Base-by-base conservation (phyloP, 1,140 invertebrate species). In the Heliconius eleuchia region DNA sequence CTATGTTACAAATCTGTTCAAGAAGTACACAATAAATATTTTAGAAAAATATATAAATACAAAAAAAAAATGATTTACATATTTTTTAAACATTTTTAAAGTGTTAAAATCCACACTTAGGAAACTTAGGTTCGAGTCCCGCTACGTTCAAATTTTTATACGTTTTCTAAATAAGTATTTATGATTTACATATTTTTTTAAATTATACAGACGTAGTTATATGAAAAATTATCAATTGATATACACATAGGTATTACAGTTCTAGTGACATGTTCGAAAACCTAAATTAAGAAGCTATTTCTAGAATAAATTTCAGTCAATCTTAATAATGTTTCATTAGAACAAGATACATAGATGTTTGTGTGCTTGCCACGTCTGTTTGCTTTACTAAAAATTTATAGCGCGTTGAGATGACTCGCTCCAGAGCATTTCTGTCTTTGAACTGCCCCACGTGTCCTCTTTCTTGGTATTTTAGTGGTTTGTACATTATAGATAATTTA, bases 321-420 rank as follows among this genome's bases (percentile, higher is more conserved):
- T n/a, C 57, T 60, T 60, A 46, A 46, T 46, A 46, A 46, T 27
- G 55, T 60, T 60, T 60, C 23, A 66, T 66, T 66, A 66, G 23
- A 66, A 66, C 52, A 72, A 73, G 79, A 82, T 83, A 80, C 85
- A 85, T 85, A 79, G 57, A 55, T 89, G 87, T 90, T 90, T 92
- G 87, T 88, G 87, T 87, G 84, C 74, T 85, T 80, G 80, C 83
- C 78, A 80, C 74, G 81, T 84, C 80, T 89, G 89, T 91, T 91
- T 92, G 88, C 91, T 91, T 90, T 89, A 90, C 80, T 86, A 90
- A 92, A 90, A 91, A 89, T 89, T 89, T 89, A 90, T 89, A 85
- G 87, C 87, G 84, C 85, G 88, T 83, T 83, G 84, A 82, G 81
- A 81, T 84, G 86, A 84, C 84, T 84, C 80, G 81, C 83, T 73